Base-by-base conservation (phyloP, 2,797 vertebrate genomes). In the Clamator glandarius region DNA sequence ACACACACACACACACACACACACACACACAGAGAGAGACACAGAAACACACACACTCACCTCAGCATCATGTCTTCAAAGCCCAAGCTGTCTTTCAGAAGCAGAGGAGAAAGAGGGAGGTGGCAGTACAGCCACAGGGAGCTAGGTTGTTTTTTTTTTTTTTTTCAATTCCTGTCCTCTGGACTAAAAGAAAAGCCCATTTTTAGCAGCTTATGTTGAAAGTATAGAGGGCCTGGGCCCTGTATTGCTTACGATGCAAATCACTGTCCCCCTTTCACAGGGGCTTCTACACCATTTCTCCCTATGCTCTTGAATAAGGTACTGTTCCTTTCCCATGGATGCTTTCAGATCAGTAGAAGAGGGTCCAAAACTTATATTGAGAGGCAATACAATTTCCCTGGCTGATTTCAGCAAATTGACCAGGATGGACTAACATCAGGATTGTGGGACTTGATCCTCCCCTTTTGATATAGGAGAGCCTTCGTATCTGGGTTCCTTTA, bases 61-160 rank as follows among this genome's bases (percentile, higher is more conserved):
- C 72, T 66, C 92, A 0, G 79, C 66, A 48, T 80, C 0, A 9
- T 58, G 85, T 89, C 85, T 83, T 84, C 88, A 26, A 76, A 92
- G 95, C 93, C 81, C 0, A 1, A 90, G 50, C 93, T 93, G 74
- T 51, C 89, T 95, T 74, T 70, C 13, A 18, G 86, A 94, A 81
- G 82, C 70, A 73, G 77, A 85, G 48, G 57, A 84, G 79, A 44
- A 64, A 52, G 64, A 74, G 75, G 68, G 72, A 67, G 92, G 81
- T 94, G 94, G 94, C 92, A 94, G 93, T 91, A 96, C 54, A 72
- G 66, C 73, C 91, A 83, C 55, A 80, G 69, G 54, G 72, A 91
- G n/a, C n/a, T n/a, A n/a, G 85, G 63, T 64, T 15, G 3, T 7
- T 63, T 46, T 50, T 75, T 29, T 50, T 25, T 31, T 31, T 55